Evolutionary conservation across 2,888 invertebrate species (phyloP).

Genomic region (Orthonychiurus folsomi): DNA sequence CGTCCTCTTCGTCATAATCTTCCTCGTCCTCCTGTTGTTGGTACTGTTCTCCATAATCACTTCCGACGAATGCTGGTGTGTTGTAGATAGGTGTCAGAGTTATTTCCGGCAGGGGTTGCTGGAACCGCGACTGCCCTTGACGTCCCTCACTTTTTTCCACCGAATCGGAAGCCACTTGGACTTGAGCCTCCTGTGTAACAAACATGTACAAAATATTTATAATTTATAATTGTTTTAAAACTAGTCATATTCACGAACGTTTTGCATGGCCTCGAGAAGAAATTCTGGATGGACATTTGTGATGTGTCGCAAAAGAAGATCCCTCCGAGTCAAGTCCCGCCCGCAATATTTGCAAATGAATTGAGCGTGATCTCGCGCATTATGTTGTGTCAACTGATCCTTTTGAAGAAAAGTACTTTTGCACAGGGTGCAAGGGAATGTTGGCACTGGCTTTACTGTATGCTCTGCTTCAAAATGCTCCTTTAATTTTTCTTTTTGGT

Average conservation of each 20-base stretch:
- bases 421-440: not conserved
- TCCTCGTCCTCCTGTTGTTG: constrained; percentile 8
- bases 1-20: not conserved
- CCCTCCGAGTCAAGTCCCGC: constrained; percentile 22
- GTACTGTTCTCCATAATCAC: not conserved
- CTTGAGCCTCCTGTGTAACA: not conserved
- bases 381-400: constrained; percentile 23
- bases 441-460: no score
- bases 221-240: no score
- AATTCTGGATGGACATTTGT: constrained; percentile 36
- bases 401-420: constrained; percentile 13
- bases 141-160: no score
- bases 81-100: not conserved
- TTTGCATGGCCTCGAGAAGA: constrained; percentile 12
- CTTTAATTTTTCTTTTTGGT: not conserved
- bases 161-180: no score
- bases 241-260: no score
- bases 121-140: not conserved
- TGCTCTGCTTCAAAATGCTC: no score
- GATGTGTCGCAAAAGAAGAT: constrained; percentile 30
- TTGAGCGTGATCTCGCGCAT: constrained; percentile 24
- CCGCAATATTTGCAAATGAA: constrained; percentile 32
- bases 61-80: no score
- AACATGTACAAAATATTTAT: constrained; percentile 1
- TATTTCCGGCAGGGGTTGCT: not conserved